Evolutionary conservation across 2,113 vertebrate genomes (phyloP).

Genomic region (Callopanchax toddi): DNA sequence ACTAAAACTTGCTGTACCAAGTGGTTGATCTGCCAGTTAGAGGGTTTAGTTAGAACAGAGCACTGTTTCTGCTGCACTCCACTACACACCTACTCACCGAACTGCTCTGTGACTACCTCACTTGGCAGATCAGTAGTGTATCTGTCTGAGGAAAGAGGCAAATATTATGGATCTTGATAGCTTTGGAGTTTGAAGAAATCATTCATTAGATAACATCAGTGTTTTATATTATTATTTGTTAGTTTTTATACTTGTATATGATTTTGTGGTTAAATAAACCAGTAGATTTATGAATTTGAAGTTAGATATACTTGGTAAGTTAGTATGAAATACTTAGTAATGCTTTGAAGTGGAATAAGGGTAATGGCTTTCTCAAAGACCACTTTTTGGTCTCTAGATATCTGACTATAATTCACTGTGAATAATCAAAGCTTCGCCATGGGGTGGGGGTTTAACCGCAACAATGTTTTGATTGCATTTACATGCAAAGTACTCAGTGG

Average conservation of each 20-base stretch:
- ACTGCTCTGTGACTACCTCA: neutral
- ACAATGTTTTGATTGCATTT: constrained; percentile 1
- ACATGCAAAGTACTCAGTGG: neutral
- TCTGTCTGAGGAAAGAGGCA: too few relatives aligned
- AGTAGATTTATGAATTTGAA: neutral
- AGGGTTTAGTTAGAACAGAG: too few relatives aligned
- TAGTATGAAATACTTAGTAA: neutral
- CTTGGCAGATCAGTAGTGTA: neutral
- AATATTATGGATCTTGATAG: too few relatives aligned
- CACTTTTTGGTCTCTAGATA: neutral
- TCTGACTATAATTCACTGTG: neutral
- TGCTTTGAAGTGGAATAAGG: neutral
- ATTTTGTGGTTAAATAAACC: neutral
- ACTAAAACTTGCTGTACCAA: too few relatives aligned
- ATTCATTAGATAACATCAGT: too few relatives aligned
- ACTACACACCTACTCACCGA: neutral
- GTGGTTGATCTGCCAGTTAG: too few relatives aligned
- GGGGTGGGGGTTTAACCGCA: neutral
- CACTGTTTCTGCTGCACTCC: too few relatives aligned
- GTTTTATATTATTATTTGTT: neutral
- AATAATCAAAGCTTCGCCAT: neutral
- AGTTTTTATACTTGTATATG: too few relatives aligned
- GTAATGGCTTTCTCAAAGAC: neutral
- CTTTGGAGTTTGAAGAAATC: too few relatives aligned
- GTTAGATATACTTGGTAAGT: neutral